These are phyloP conservation scores for Calidris pygmaea DNA, from an alignment of 2,113 vertebrate species.

Conservation along the genomic window DNA sequence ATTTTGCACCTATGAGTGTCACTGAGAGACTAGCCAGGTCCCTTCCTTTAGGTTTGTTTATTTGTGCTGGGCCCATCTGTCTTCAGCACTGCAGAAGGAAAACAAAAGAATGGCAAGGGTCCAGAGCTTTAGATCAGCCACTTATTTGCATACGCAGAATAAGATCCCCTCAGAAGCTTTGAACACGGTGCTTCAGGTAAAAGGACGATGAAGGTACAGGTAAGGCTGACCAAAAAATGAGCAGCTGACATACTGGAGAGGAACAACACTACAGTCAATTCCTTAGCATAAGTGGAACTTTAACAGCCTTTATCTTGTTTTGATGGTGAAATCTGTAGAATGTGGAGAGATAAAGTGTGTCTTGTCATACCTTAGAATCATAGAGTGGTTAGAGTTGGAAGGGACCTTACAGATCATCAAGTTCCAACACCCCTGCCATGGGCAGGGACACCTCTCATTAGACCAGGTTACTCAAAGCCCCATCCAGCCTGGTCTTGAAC, in stretches of 20 bases:
- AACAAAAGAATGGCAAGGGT: background rate
- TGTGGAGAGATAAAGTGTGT: too few species aligned
- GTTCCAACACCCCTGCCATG: too few species aligned
- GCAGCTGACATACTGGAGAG: background rate
- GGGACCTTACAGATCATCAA: too few species aligned
- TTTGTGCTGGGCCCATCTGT: background rate
- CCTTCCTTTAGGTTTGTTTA: background rate
- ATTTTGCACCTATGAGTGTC: background rate
- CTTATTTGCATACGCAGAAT: background rate
- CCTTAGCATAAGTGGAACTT: too few species aligned
- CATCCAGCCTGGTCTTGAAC: too few species aligned
- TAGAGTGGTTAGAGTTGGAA: too few species aligned
- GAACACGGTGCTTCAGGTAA: background rate
- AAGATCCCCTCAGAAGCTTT: background rate
- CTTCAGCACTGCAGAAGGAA: background rate
- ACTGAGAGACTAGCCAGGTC: background rate
- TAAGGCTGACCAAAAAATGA: background rate
- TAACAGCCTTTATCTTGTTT: too few species aligned
- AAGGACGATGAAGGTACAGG: rapidly evolving
- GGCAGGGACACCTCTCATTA: too few species aligned
- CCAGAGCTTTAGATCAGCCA: background rate
- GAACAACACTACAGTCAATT: background rate
- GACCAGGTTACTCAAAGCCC: too few species aligned
- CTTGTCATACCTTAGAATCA: too few species aligned
- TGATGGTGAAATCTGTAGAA: too few species aligned